phyloP scores from a whole-genome alignment of 2,113 vertebrate species.

The Potamarius usumacintae region DNA sequence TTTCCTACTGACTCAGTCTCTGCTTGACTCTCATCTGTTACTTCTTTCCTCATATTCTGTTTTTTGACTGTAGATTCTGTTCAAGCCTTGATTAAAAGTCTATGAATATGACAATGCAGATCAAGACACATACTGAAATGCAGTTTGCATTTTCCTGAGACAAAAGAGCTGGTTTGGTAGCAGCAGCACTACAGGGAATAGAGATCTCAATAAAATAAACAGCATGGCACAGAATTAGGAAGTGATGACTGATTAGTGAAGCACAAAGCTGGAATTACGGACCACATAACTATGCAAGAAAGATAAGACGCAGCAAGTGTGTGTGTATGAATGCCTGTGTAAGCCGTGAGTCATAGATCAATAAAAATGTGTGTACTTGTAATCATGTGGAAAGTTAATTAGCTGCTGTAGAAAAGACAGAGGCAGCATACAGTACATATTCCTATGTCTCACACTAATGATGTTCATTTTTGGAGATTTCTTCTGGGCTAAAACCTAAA shows the following conservation, averaged over 20 bases:
- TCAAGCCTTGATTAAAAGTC: background rate
- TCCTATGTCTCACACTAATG: background rate
- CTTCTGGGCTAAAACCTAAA: background rate
- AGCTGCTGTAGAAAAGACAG: background rate
- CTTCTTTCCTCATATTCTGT: background rate
- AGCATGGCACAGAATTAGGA: background rate
- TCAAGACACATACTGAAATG: background rate
- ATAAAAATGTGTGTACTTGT: background rate
- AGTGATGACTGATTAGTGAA: background rate
- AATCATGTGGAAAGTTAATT: background rate
- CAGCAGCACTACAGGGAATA: background rate
- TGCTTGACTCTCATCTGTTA: constrained; percentile 14
- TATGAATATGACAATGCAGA: background rate
- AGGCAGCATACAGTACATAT: background rate
- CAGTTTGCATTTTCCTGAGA: background rate
- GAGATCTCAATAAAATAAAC: background rate
- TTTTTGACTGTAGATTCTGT: background rate
- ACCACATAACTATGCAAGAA: background rate
- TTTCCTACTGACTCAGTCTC: background rate
- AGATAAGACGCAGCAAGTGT: background rate
- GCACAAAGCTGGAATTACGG: background rate
- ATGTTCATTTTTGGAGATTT: background rate
- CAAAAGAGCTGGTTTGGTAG: background rate
- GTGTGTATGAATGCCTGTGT: background rate
- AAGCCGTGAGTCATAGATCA: background rate